Evolutionary conservation across 1,140 invertebrate genomes (phyloP), one percentile per base, ranked within the genome.

Genomic region (Frieseomelitta varia): DNA sequence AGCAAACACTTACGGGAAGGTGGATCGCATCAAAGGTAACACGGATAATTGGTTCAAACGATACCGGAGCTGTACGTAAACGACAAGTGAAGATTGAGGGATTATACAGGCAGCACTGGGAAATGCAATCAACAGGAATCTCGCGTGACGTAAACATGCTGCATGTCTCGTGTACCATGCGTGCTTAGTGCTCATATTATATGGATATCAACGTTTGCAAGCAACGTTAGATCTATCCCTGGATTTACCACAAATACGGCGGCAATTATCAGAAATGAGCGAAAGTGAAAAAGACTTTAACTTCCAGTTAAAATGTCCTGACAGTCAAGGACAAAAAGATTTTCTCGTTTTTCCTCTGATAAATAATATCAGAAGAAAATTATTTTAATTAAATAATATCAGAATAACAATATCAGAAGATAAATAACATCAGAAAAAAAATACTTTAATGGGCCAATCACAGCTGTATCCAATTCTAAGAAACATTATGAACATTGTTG

Each of bases 21-120:
- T 90, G 81, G 75, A 53, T 71, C 79, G 87, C 88, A 89, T 90
- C 88, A 90, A 90, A 90, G 88, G 88, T 85, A 87, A 85, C 78
- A 75, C 39, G 81, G 88, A 90, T 90, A 90, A 90, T 90, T 90
- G 88, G 88, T 74, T 85, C 76, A 68, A 67, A 79, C 80, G 84
- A 79, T 83, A 65, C 79, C 85, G 74, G 80, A 82, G 85, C 73
- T 6, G 39, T 76, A 34, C 75, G 67, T 51, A 69, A 30, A 61
- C 72, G 87, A 84, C 85, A 89, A 87, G 78, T 79, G 88, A 90
- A 89, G 82, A 90, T 90, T 85, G 87, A 82, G 58, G 85, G 88
- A 90, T 90, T 85, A 89, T 72, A 79, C 81, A 89, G 85, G 81
- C 81, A 80, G 65, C 61, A 39, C 75, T 69, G 39, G 85, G 76